These are phyloP conservation scores for Tolmerus cingulatus DNA, from an alignment of 2,888 invertebrate genomes.

Conservation along the genomic window DNA sequence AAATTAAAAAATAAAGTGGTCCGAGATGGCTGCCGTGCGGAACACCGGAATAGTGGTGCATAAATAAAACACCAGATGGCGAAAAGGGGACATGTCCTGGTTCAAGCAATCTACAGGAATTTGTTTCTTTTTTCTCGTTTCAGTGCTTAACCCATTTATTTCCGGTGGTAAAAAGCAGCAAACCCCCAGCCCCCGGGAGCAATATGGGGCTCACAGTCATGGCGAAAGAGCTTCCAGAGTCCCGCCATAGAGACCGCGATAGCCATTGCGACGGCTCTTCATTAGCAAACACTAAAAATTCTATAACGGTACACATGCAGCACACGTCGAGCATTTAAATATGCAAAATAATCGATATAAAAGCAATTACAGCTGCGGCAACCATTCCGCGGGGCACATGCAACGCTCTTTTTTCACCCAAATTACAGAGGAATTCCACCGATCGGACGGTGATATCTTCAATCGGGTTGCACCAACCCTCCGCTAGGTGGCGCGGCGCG, in stretches of 20 bases:
- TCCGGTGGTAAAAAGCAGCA: not conserved
- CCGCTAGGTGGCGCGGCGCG: not conserved
- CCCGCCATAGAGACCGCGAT: not conserved
- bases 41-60: not conserved
- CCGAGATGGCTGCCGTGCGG: not conserved
- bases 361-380: conserved; percentile 27
- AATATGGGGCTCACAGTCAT: not conserved
- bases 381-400: not conserved
- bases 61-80: not conserved
- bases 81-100: not conserved
- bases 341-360: conserved; percentile 28
- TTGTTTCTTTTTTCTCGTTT: not conserved
- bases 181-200: not conserved
- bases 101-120: not conserved
- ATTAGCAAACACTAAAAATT: not conserved
- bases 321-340: conserved; percentile 3
- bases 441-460: conserved; percentile 15
- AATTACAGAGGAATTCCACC: conserved; percentile 23
- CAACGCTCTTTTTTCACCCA: not conserved
- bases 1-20: not conserved
- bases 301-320: not conserved
- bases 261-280: not conserved
- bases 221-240: not conserved
- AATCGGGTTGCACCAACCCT: not conserved
- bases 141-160: not conserved